Percentiles rank a stretch among this genome's conserved stretches.
These are phyloP conservation scores for Zaprionus kolodkinae DNA, from an alignment of 1,140 invertebrate species.

Conservation along the genomic window DNA sequence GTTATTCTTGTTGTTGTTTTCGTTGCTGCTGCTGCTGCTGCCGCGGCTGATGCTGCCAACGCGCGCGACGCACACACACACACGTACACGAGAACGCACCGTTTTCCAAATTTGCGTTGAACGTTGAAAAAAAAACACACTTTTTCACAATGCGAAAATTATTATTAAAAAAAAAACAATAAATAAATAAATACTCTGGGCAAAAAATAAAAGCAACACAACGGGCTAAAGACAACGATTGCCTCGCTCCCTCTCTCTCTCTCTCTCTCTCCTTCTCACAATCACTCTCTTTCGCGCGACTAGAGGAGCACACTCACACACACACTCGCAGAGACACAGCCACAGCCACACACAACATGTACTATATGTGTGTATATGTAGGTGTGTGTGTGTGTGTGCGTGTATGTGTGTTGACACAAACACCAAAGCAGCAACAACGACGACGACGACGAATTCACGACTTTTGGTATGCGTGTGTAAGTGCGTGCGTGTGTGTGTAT, in stretches of 20 bases:
- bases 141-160: conserved; percentile 66
- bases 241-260: conserved; percentile 23
- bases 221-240: conserved; percentile 45
- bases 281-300: conserved; percentile 35
- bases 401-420: conserved; percentile 39
- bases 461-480: conserved; percentile 52
- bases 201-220: conserved; percentile 50
- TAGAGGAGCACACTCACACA: conserved; percentile 37
- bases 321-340: neutral
- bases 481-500: conserved; percentile 18
- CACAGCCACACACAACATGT: conserved; percentile 15
- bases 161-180: conserved; percentile 56
- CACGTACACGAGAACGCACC: conserved; percentile 42
- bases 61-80: conserved; percentile 40
- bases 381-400: neutral
- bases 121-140: conserved; percentile 45
- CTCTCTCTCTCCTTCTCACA: conserved; percentile 25
- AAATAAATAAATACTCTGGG: conserved; percentile 51
- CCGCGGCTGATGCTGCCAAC: conserved; percentile 36
- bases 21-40: conserved; percentile 13
- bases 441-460: conserved; percentile 52
- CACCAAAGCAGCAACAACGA: conserved; percentile 37
- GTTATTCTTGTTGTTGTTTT: conserved; percentile 15
- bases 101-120: conserved; percentile 38
- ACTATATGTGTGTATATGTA: conserved; percentile 19